Base-by-base conservation (phyloP, 2,797 vertebrate genomes). In the Percopsis omiscomaycus region DNA sequence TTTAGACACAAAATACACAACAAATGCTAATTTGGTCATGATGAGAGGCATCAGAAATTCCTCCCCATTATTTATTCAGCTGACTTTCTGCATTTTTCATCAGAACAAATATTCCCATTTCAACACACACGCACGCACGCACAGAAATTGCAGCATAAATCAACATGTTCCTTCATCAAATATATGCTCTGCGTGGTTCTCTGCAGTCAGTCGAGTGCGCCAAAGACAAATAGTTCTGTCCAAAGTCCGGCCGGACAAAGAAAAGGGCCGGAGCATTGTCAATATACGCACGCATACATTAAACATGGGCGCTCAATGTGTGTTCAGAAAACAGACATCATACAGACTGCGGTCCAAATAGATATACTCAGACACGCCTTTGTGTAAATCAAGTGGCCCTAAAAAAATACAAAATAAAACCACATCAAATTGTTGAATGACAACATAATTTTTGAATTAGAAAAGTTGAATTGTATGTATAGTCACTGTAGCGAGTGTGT, bases 101-200 rank as follows among this genome's bases (percentile, higher is more conserved):
- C 89, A 90, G 89, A 92, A 93, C 92, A 93, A 93, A 93, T 92
- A 89, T 91, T 91, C 90, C 89, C 88, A 86, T 90, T 92, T 92
- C 89, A 84, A 87, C 85, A 90, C 75, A 89, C 73, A 89, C 80
- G 77, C 87, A 85, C 77, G 68, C 49, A 69, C 66, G 30, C 64
- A 83, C 79, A 77, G 77, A 87, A 87, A 90, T 86, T 84, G 66
- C 71, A 83, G 84, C 85, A 89, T 90, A 88, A 91, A 91, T 91
- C 89, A 90, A 90, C 89, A 89, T 58, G 60, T 84, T 87, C 74
- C 28, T 88, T 88, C 81, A 81, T 91, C 89, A 91, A 89, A 91
- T 89, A 91, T 91, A 86, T 89, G 88, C 89, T 86, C 74, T 80
- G 76, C 75, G 80, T 81, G 77, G 75, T 86, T 82, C 83, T 87